A percentile compares a stretch with the other conserved stretches of the same genome.
These are phyloP conservation scores for Rhyacophila brunnea DNA, from an alignment of 1,140 invertebrate genomes.

Conservation along the genomic window DNA sequence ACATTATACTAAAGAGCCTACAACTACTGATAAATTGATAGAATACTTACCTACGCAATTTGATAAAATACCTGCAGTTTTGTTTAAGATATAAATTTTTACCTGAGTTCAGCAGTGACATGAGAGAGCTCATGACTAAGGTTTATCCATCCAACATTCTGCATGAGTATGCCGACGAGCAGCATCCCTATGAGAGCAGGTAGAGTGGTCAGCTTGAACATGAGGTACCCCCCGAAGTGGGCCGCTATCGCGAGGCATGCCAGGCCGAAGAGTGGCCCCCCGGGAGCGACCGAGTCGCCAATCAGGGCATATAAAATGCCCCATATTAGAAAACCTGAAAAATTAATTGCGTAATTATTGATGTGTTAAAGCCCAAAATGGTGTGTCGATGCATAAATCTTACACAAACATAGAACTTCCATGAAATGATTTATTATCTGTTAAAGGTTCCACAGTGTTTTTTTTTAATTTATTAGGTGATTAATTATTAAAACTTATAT, in stretches of 20 bases:
- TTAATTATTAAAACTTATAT: too few relatives aligned
- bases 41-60: too few relatives aligned
- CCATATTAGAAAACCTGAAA: slow-evolving; percentile 68
- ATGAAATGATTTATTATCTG: too few relatives aligned
- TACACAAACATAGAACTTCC: too few relatives aligned
- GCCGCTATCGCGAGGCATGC: slow-evolving; percentile 73
- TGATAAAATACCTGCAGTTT: too few relatives aligned
- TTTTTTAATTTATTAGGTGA: too few relatives aligned
- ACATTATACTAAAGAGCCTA: too few relatives aligned
- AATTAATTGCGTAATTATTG: slow-evolving; percentile 1
- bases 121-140: slow-evolving; percentile 64
- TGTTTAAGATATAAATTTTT: too few relatives aligned
- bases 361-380: too few relatives aligned
- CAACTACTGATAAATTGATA: too few relatives aligned
- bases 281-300: slow-evolving; percentile 66
- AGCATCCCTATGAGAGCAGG: slow-evolving; percentile 88
- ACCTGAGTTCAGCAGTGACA: slow-evolving; percentile 66
- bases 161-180: slow-evolving; percentile 74
- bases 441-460: too few relatives aligned
- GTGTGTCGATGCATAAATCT: too few relatives aligned
- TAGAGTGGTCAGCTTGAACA: slow-evolving; percentile 69
- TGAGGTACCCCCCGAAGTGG: slow-evolving; percentile 78
- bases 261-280: slow-evolving; percentile 78
- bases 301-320: slow-evolving; percentile 71
- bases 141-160: slow-evolving; percentile 71